Conservation (phyloP, 1,140 invertebrate species). For the Chelonus insularis region DNA sequence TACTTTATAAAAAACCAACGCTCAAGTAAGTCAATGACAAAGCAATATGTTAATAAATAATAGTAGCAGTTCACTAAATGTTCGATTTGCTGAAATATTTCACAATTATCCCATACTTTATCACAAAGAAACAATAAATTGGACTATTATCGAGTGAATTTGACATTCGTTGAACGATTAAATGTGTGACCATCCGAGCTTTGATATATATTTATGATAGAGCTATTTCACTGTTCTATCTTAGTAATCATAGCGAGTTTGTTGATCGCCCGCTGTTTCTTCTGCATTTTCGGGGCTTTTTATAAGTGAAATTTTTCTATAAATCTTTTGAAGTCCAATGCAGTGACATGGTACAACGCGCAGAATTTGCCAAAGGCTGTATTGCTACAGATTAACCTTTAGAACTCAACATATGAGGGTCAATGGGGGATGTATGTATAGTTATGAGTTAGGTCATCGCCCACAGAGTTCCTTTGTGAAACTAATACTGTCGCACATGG, state of each 20-base stretch:
- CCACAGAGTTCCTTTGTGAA: constrained; percentile 10
- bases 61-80: no score
- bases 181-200: constrained; percentile 3
- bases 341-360: constrained; percentile 19
- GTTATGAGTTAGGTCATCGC: neutral
- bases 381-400: constrained; percentile 26
- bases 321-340: constrained; percentile 23
- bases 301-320: neutral
- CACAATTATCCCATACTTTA: constrained; percentile 9
- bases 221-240: neutral
- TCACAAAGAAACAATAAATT: constrained; percentile 6
- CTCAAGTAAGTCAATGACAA: constrained; percentile 83
- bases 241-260: no score
- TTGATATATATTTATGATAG: neutral
- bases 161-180: neutral
- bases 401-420: neutral
- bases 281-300: neutral
- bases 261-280: neutral
- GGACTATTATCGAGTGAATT: neutral
- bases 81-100: no score
- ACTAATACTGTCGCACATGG: neutral
- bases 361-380: constrained; percentile 15
- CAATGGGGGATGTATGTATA: neutral
- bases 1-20: constrained; percentile 99
- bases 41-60: neutral